Evolutionary conservation across 2,888 invertebrate species (phyloP), one percentile per base, ranked within the genome.

Genomic region (Patella ulyssiponensis): DNA sequence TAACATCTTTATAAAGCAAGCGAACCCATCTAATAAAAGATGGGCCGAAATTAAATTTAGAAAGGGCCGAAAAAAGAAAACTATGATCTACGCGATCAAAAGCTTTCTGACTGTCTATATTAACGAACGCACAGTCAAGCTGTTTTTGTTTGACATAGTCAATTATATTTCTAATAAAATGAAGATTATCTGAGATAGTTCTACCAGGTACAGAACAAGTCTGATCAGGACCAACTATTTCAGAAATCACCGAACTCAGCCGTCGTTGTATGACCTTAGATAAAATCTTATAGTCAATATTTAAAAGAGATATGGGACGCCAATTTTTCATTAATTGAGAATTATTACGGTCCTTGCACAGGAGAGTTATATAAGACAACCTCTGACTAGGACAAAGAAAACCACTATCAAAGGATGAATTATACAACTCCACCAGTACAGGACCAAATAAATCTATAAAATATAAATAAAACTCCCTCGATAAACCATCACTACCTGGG

Each of bases 61-160:
- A 3, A 69, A 86, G 74, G 9, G 77, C 75, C 71, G 80, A 72
- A 77, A 80, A 82, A 51, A 86, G 23, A 77, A 78, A 85, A n/a
- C 78, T 75, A 73, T 81, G 80, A 54, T 78, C 80, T 15, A 84
- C 84, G 54, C 84, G 72, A 73, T 85, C 83, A 54, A 85, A 85
- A 1, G 83, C 84, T 69, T 85, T 86, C 73, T 82, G 82, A 74
- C 83, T 84, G 71, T 86, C 85, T 53, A 84, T 54, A 76, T 58
- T 70, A 64, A 84, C 79, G 72, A 85, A 82, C 71, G 77, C 77
- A 56, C 80, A 77, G 53, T 72, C 17, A 23, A 80, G 44, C 14
- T 83, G 27, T 73, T 85, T 81, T 71, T 82, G 81, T 17, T 83
- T 76, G 17, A 77, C 73, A 82, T 82, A 84, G 76, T 83, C 81